These are phyloP conservation scores for Scomber japonicus DNA, from an alignment of 2,113 vertebrate genomes.

Conservation along the genomic window DNA sequence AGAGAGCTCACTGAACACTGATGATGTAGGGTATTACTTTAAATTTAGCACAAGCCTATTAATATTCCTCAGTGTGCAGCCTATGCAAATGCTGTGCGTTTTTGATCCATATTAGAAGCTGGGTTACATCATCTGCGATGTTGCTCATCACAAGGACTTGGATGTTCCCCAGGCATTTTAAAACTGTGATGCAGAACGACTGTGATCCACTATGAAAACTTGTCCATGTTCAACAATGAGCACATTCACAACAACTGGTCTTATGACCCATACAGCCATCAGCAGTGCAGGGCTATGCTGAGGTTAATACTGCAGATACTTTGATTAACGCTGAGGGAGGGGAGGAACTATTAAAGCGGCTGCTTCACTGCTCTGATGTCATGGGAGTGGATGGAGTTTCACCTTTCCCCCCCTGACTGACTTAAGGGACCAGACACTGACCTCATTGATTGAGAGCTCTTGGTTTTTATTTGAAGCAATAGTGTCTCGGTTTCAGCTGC, in stretches of 20 bases:
- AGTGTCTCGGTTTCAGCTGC: conserved; percentile 68
- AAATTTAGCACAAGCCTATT: conserved; percentile 48
- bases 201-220: conserved; percentile 56
- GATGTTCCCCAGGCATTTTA: conserved; percentile 14
- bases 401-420: conserved; percentile 27
- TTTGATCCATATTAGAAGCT: conserved; percentile 9
- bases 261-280: conserved; percentile 63
- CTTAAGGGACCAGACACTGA: conserved; percentile 71
- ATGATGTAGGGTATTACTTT: conserved; percentile 34
- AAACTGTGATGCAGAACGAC: conserved; percentile 45
- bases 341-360: conserved; percentile 28
- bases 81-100: conserved; percentile 41
- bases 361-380: conserved; percentile 59
- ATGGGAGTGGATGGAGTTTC: conserved; percentile 70
- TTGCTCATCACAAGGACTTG: conserved; percentile 29
- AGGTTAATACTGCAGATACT: conserved; percentile 42
- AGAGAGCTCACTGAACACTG: conserved; percentile 1
- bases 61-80: conserved; percentile 22
- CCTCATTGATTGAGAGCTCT: conserved; percentile 69
- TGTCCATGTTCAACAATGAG: conserved; percentile 66
- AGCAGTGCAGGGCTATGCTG: conserved; percentile 31
- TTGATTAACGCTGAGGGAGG: conserved; percentile 36
- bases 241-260: conserved; percentile 73
- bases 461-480: conserved; percentile 57
- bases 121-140: conserved; percentile 20